Percentiles rank a stretch among this genome's conserved stretches.
Evolutionary conservation across 2,888 invertebrate genomes (phyloP).

Genomic region (Spilosoma lubricipeda): DNA sequence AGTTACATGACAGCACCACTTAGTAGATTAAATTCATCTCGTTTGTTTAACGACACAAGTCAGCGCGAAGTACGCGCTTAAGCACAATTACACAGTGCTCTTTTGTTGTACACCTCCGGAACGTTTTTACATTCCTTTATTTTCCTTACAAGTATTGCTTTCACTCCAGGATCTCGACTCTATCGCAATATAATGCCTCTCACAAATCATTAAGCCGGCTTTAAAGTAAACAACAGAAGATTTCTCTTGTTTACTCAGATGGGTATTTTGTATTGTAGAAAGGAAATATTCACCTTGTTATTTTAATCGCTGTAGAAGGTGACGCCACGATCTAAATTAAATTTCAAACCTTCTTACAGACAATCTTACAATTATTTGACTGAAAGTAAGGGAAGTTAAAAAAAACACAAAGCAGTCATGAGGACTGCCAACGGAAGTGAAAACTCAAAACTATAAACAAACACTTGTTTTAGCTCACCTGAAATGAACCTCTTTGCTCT

Average conservation of each 20-base stretch:
- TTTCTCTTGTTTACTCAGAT: neutral
- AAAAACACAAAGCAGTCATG: too few species aligned
- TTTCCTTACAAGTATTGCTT: neutral
- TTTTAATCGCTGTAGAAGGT: neutral
- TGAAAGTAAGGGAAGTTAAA: neutral
- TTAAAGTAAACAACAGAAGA: neutral
- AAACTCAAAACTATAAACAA: too few species aligned
- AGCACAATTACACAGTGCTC: constrained; percentile 6
- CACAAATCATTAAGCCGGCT: neutral
- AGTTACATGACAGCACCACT: neutral
- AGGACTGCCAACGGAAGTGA: too few species aligned
- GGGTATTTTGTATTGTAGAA: neutral
- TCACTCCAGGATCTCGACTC: constrained; percentile 4
- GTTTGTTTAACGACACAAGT: neutral
- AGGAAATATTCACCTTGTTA: neutral
- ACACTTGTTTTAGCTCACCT: too few species aligned
- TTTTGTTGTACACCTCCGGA: constrained; percentile 1
- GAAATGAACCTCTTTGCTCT: too few species aligned
- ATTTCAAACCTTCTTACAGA: neutral
- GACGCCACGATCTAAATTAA: neutral
- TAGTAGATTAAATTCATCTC: neutral
- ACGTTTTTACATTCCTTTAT: constrained; percentile 3
- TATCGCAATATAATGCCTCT: neutral
- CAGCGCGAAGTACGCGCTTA: constrained; percentile 3
- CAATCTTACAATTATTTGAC: neutral